Conservation (phyloP, 2,888 invertebrate species). For the Aphrophora alni region DNA sequence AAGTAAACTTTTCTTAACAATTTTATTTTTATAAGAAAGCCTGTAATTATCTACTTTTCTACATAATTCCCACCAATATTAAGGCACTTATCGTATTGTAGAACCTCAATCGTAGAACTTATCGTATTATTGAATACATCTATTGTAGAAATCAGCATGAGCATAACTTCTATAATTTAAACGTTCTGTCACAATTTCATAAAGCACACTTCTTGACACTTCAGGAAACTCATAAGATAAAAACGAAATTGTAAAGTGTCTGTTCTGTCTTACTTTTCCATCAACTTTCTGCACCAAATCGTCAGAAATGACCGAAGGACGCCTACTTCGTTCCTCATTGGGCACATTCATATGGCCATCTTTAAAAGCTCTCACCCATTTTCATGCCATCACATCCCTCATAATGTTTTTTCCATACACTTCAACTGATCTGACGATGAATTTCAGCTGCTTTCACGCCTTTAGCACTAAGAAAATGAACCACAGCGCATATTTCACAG, state of each 20-base stretch:
- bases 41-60: too few species aligned
- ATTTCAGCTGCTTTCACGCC: constrained; percentile 45
- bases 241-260: constrained; percentile 40
- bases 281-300: constrained; percentile 41
- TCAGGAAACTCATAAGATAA: constrained; percentile 43
- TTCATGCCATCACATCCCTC: constrained; percentile 47
- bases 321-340: constrained; percentile 39
- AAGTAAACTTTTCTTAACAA: too few species aligned
- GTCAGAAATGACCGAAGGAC: constrained; percentile 44
- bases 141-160: too few species aligned
- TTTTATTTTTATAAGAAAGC: too few species aligned
- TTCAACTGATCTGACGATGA: constrained; percentile 46
- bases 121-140: too few species aligned
- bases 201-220: constrained; percentile 21
- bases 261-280: constrained; percentile 43
- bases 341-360: constrained; percentile 30
- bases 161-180: too few species aligned
- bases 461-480: constrained; percentile 45
- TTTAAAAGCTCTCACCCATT: constrained; percentile 36
- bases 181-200: background rate
- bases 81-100: too few species aligned
- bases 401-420: constrained; percentile 47
- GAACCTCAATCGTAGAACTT: too few species aligned
- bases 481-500: constrained; percentile 36
- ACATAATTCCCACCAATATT: too few species aligned